These are phyloP conservation scores for Thumatha senex DNA, from an alignment of 2,888 invertebrate genomes.

Conservation along the genomic window DNA sequence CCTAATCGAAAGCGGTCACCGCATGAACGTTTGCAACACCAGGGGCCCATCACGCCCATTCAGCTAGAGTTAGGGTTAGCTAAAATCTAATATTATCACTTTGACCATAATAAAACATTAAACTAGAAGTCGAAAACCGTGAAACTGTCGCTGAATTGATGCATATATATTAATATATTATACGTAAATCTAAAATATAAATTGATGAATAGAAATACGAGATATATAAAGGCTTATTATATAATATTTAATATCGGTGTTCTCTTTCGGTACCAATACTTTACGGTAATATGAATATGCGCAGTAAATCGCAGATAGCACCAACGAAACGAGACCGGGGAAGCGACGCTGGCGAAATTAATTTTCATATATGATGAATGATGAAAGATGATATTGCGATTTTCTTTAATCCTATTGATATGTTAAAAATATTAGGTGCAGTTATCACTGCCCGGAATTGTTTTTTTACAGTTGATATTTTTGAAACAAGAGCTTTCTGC, in stretches of 20 bases:
- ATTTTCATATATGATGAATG: conserved; percentile 77
- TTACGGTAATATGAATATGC: conserved; percentile 61
- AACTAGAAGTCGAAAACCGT: too few relatives aligned
- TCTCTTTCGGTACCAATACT: conserved; percentile 54
- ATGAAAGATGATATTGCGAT: conserved; percentile 77
- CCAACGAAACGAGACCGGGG: conserved; percentile 57
- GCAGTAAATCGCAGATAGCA: conserved; percentile 71
- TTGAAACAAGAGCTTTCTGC: not conserved
- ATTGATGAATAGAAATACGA: conserved; percentile 20
- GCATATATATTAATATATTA: too few relatives aligned
- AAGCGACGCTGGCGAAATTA: conserved; percentile 66
- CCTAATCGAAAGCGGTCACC: too few relatives aligned
- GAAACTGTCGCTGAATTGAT: too few relatives aligned
- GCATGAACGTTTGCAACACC: too few relatives aligned
- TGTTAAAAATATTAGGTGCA: conserved; percentile 46
- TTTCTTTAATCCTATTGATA: conserved; percentile 61
- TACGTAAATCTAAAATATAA: conserved; percentile 5
- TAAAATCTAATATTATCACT: too few relatives aligned
- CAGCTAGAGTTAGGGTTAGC: too few relatives aligned
- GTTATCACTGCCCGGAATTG: conserved; percentile 36
- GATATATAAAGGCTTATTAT: conserved; percentile 27
- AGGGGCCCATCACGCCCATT: too few relatives aligned
- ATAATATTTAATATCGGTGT: conserved; percentile 60
- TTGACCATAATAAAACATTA: too few relatives aligned
- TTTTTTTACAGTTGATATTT: conserved; percentile 1